These are phyloP conservation scores for Cephus runcator DNA, from an alignment of 2,888 invertebrate genomes.

Conservation along the genomic window DNA sequence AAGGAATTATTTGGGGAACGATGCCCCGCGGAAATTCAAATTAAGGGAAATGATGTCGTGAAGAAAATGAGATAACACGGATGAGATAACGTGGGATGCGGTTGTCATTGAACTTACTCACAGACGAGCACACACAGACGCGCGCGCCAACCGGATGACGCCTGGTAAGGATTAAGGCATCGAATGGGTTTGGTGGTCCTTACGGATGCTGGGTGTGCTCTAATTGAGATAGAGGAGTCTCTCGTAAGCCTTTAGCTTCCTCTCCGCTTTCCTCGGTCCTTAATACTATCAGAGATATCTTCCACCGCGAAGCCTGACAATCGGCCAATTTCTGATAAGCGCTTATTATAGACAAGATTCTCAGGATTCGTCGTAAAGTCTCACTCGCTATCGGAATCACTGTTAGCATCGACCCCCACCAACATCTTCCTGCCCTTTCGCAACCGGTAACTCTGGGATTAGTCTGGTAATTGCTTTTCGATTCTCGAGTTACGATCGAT, in stretches of 20 bases:
- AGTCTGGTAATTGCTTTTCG: constrained; percentile 47
- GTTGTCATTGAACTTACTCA: constrained; percentile 10
- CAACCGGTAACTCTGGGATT: constrained; percentile 29
- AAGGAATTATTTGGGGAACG: constrained; percentile 49
- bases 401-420: background rate
- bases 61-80: constrained; percentile 38
- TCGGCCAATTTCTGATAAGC: constrained; percentile 40
- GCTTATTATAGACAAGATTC: constrained; percentile 37
- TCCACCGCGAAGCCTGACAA: constrained; percentile 20
- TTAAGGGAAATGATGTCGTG: constrained; percentile 49
- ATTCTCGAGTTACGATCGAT: constrained; percentile 9
- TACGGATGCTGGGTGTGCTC: constrained; percentile 19
- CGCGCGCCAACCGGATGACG: background rate
- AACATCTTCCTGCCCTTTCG: constrained; percentile 5
- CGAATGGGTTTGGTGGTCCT: constrained; percentile 9
- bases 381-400: constrained; percentile 6
- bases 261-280: constrained; percentile 36
- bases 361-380: constrained; percentile 23
- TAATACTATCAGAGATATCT: background rate
- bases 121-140: background rate
- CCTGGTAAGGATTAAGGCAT: background rate
- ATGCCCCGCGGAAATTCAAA: constrained; percentile 53
- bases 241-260: constrained; percentile 17
- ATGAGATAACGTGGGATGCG: constrained; percentile 29
- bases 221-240: constrained; percentile 44